Evolutionary conservation across 2,797 vertebrate genomes (phyloP), one percentile per base, ranked within the genome.

Genomic region (Sphaeramia orbicularis): DNA sequence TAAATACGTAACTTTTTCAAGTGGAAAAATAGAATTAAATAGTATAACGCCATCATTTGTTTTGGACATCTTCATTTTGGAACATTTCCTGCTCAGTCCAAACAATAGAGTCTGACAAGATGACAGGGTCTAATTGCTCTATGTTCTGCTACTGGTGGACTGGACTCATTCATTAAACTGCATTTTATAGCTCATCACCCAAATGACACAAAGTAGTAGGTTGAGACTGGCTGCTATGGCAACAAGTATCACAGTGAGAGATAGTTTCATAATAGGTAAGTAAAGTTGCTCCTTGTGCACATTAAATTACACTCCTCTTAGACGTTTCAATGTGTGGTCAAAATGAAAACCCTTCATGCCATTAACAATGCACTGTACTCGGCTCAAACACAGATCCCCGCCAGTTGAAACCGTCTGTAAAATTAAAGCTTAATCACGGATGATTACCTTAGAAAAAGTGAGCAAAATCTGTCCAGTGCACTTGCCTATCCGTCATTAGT

Each of bases 191-290:
- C 65, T 84, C 44, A 75, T 86, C 60, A 71, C 16, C 37, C 56
- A 7, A 75, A 64, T 64, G 70, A 68, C 71, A 80, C 41, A 85
- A 81, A 84, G 62, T 65, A 64, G 54, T 75, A 70, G 37, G 53
- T 68, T 63, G 45, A 40, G 51, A 63, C 27, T 37, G 30, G 87
- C 78, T 87, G 77, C 86, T 71, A 87, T 87, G 58, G 81, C 67
- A 88, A 88, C 75, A 70, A 49, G 54, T 62, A 30, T 30, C 18
- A 15, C 37, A 30, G 37, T 63, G 30, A 19, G 51, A 50, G 53
- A 40, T 2, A 10, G 57, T 30, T 24, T 45, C 7, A 47, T 76
- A 45, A 79, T 76, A 58, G 38, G 65, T 43, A 24, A 10, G 19
- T 10, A 69, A 69, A 40, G 42, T 49, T 63, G 19, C 56, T 36